These are phyloP conservation scores for Cranoglanis bouderius DNA, from an alignment of 2,113 vertebrate genomes.

Conservation along the genomic window DNA sequence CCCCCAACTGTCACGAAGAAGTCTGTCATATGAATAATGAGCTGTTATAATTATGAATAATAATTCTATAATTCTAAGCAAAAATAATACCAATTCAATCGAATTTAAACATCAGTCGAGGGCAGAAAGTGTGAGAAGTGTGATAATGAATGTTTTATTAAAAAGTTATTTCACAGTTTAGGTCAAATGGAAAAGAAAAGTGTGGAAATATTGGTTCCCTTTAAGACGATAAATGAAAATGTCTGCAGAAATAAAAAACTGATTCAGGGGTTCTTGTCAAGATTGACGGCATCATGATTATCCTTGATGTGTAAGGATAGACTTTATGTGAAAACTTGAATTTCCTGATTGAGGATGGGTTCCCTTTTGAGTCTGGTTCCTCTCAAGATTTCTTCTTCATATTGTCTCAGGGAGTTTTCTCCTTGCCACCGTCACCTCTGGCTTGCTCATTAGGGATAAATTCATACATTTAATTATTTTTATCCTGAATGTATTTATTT, in stretches of 20 bases:
- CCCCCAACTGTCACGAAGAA: background rate
- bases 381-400: no score
- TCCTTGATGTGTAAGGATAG: no score
- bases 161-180: background rate
- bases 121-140: background rate
- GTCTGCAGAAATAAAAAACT: background rate
- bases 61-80: background rate
- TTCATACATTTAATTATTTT: no score
- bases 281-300: background rate
- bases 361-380: no score
- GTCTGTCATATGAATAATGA: background rate
- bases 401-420: no score
- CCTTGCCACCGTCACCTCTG: no score
- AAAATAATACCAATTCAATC: background rate
- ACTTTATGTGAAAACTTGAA: no score
- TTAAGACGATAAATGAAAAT: background rate
- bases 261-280: background rate
- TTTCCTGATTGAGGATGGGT: no score
- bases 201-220: background rate
- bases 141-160: background rate
- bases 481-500: no score
- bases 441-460: no score
- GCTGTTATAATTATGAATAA: background rate
- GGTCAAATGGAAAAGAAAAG: background rate
- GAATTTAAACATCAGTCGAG: background rate